These are phyloP conservation scores for Cepaea nemoralis DNA, from an alignment of 1,140 invertebrate species.

Conservation along the genomic window DNA sequence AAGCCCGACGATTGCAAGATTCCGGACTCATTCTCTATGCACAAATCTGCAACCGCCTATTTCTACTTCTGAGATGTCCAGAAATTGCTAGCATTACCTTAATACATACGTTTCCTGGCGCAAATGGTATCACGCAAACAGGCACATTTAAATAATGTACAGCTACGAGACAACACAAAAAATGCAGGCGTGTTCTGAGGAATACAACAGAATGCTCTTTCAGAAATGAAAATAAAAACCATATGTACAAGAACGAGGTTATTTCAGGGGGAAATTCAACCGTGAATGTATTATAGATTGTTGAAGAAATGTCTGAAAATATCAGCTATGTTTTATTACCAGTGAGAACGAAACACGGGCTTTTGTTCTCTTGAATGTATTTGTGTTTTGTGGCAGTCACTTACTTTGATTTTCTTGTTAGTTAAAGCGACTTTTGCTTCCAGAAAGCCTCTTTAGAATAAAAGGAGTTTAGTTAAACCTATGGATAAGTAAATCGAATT, in stretches of 20 bases:
- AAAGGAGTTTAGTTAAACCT: too few species aligned
- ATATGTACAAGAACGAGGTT: too few species aligned
- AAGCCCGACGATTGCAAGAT: not conserved
- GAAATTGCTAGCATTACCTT: not conserved
- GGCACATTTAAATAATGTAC: too few species aligned
- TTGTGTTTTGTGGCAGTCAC: too few species aligned
- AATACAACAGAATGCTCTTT: not conserved
- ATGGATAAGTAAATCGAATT: too few species aligned
- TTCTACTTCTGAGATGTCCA: not conserved
- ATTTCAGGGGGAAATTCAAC: too few species aligned
- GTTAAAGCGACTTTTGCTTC: too few species aligned
- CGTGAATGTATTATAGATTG: not conserved
- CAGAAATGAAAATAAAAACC: not conserved
- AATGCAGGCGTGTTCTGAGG: not conserved
- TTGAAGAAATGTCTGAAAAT: not conserved
- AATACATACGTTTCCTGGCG: not conserved
- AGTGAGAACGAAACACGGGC: too few species aligned
- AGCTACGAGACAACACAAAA: not conserved
- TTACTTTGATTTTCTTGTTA: too few species aligned
- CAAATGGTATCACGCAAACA: not conserved
- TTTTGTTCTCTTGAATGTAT: too few species aligned
- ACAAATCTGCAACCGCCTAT: not conserved
- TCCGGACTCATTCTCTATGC: not conserved
- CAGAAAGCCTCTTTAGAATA: too few species aligned
- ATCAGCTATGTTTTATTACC: not conserved